A percentile compares a stretch with the other conserved stretches of the same genome.
phyloP scores from a whole-genome alignment of 2,113 vertebrate species.

The Agelaius tricolor region DNA sequence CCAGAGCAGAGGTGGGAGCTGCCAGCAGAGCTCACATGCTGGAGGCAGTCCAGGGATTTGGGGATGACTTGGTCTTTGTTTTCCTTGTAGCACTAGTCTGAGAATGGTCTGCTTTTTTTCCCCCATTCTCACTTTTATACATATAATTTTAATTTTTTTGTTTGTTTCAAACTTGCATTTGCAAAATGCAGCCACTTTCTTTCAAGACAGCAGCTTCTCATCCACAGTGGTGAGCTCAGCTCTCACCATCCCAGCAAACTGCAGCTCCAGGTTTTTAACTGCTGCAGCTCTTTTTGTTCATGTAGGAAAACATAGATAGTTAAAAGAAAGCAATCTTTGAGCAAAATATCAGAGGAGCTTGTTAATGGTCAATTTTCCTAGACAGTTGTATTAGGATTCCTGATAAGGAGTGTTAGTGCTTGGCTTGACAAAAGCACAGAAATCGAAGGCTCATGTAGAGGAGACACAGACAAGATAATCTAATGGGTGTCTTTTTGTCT shows the following conservation, averaged over 20 bases:
- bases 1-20: background rate
- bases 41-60: rapidly evolving
- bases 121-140: background rate
- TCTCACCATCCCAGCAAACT: background rate
- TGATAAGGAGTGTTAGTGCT: background rate
- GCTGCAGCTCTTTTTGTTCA: background rate
- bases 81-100: background rate
- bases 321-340: background rate
- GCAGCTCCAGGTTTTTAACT: background rate
- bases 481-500: background rate
- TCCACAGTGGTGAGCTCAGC: background rate
- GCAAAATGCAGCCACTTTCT: background rate
- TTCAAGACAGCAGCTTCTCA: background rate
- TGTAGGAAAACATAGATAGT: background rate
- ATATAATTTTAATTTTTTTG: background rate
- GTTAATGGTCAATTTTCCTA: background rate
- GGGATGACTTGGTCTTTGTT: background rate
- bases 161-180: background rate
- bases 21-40: background rate
- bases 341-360: background rate
- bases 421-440: background rate
- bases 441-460: background rate
- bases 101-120: no score
- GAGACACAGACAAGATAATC: background rate
- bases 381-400: background rate